Evolutionary conservation across 2,888 invertebrate species (phyloP), one percentile per base, ranked within the genome.

Genomic region (Charanyca ferruginea): DNA sequence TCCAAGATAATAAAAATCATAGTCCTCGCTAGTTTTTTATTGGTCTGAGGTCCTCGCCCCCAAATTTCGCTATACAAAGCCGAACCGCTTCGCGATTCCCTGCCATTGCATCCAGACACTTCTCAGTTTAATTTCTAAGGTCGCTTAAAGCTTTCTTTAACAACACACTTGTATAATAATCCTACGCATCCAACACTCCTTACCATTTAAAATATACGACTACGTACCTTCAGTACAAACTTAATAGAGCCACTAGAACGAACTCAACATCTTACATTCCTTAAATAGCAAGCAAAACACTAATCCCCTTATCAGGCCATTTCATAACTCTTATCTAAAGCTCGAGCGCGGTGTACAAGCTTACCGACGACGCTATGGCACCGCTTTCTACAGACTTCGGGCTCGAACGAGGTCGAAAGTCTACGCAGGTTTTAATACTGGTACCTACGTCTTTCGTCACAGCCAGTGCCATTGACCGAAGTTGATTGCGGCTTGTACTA

Each of bases 291-390:
- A 75, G 41, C 65, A 62, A 66, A 69, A 66, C 71, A 64, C 59
- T 73, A 73, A 61, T 71, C 53, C 62, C 49, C 66, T 78, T 83
- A 81, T 81, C 82, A 77, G 49, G 25, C 25, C 20, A 66, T 82
- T 82, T 79, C 79, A 73, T 77, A 77, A 81, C 52, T 69, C 77
- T 77, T 75, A 80, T 79, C 81, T 77, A 7, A 70, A 80, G 68
- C 66, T 45, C 52, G 45, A 47, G 61, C 66, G 44, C 62, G 68
- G 69, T 66, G 66, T 25, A 3, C 47, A 59, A 69, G 65, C 64
- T 74, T 52, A 66, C 71, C 54, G 51, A 28, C 52, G 20, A 13
- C n/a, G n/a, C n/a, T n/a, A n/a, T n/a, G 35, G 45, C 53, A 63
- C 22, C 16, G 68, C 81, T 84, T 84, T 84, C 83, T 78, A 76